phyloP scores from a whole-genome alignment of 2,113 vertebrate species.

The Mungos mungo region DNA sequence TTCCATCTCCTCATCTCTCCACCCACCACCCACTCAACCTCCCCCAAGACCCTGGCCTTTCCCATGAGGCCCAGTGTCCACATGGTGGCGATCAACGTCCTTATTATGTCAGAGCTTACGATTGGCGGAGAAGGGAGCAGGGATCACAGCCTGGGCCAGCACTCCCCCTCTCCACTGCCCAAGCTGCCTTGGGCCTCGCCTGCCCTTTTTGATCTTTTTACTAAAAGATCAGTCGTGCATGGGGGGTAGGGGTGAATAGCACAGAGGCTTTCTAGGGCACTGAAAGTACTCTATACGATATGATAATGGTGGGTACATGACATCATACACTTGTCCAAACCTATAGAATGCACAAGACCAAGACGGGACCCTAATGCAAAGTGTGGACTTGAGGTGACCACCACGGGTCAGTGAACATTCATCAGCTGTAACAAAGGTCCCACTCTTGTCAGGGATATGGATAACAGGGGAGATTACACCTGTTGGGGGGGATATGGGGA shows the following conservation, averaged over 20 bases:
- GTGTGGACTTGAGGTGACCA: not conserved
- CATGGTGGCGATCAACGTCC: not conserved
- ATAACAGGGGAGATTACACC: not conserved
- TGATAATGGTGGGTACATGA: not conserved
- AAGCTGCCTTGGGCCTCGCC: not conserved
- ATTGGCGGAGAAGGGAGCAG: not conserved
- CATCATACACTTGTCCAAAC: not conserved
- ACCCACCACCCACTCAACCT: not conserved
- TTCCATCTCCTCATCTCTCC: not conserved
- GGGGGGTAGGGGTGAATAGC: not conserved
- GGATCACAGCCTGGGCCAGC: not conserved
- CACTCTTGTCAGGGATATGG: not conserved
- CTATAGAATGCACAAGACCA: too few species aligned
- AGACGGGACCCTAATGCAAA: not conserved
- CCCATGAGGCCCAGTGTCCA: not conserved
- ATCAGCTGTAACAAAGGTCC: not conserved
- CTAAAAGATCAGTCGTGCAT: not conserved
- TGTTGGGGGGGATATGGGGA: rapidly evolving
- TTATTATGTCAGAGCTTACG: not conserved
- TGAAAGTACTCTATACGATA: not conserved
- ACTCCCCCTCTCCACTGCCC: too few species aligned
- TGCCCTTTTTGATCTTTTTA: too few species aligned
- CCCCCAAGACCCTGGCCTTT: not conserved
- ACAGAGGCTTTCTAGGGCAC: not conserved
- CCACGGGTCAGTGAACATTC: not conserved